Conservation (phyloP, 2,113 vertebrate species). For the Sylvietta virens region DNA sequence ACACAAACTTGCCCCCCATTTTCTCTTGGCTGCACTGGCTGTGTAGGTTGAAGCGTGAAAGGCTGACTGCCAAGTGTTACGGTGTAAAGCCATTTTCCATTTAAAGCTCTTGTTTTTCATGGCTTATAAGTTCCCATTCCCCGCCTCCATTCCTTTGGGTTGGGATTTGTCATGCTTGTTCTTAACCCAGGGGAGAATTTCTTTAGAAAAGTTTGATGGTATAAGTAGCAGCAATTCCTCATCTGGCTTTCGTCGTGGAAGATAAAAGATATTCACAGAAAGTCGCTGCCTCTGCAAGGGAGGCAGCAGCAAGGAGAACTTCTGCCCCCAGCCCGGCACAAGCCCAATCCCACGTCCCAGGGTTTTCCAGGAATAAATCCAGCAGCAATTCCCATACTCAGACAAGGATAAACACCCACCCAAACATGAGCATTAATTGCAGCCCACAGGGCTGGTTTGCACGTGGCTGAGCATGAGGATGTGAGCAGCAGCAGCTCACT, state of each 20-base stretch:
- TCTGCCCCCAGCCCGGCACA: neutral
- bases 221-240: constrained; percentile 33
- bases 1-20: neutral
- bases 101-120: neutral
- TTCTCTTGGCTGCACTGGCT: neutral
- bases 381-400: accelerated
- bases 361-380: neutral
- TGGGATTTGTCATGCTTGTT: constrained; percentile 34
- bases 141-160: neutral
- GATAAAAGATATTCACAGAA: neutral
- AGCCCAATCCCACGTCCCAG: neutral
- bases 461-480: neutral
- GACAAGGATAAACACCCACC: neutral
- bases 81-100: neutral
- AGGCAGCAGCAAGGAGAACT: neutral
- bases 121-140: neutral
- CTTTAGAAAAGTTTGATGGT: constrained; percentile 8
- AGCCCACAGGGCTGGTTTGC: neutral
- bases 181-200: constrained; percentile 19
- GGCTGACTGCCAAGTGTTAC: neutral
- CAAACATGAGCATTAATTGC: accelerated
- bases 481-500: neutral
- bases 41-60: neutral
- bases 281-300: neutral
- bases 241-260: constrained; percentile 4